A percentile compares a stretch with the other conserved stretches of the same genome.
Evolutionary conservation across 2,113 vertebrate genomes (phyloP).

Genomic region (Callipepla californica): DNA sequence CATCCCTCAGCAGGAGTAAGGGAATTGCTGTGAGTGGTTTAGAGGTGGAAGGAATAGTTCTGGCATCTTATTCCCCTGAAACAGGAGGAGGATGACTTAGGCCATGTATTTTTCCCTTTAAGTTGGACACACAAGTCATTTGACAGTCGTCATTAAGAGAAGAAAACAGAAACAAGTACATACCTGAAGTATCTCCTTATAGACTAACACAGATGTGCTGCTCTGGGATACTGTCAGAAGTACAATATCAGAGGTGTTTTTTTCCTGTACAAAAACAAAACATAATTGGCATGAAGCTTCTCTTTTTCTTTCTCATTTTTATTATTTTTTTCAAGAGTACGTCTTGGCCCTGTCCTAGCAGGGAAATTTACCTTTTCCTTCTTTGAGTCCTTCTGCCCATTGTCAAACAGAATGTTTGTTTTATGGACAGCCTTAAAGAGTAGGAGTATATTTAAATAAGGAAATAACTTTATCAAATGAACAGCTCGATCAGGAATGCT

Average conservation of each 20-base stretch:
- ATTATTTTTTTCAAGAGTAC: not conserved
- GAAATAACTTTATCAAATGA: not conserved
- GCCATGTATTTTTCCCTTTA: not conserved
- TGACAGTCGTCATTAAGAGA: not conserved
- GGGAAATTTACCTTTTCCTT: not conserved
- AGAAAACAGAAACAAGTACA: not conserved
- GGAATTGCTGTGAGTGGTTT: not conserved
- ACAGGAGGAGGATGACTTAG: not conserved
- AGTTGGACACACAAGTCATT: not conserved
- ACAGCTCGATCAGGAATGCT: not conserved
- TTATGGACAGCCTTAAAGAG: not conserved
- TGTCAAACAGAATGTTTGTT: not conserved
- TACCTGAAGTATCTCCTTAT: not conserved
- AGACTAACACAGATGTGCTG: rapidly evolving
- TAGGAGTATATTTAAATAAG: not conserved
- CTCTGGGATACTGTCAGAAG: not conserved
- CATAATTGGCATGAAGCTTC: not conserved
- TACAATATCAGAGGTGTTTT: not conserved
- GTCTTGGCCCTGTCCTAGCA: not conserved
- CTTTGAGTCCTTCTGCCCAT: not conserved
- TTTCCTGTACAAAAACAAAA: not conserved
- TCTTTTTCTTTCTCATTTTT: too few relatives aligned
- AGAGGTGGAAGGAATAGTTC: not conserved
- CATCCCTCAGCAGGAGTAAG: not conserved
- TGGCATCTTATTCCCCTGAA: not conserved